Percentiles rank a stretch among this genome's conserved stretches.
These are phyloP conservation scores for Cataglyphis livida DNA, from an alignment of 2,888 invertebrate species.

Conservation along the genomic window DNA sequence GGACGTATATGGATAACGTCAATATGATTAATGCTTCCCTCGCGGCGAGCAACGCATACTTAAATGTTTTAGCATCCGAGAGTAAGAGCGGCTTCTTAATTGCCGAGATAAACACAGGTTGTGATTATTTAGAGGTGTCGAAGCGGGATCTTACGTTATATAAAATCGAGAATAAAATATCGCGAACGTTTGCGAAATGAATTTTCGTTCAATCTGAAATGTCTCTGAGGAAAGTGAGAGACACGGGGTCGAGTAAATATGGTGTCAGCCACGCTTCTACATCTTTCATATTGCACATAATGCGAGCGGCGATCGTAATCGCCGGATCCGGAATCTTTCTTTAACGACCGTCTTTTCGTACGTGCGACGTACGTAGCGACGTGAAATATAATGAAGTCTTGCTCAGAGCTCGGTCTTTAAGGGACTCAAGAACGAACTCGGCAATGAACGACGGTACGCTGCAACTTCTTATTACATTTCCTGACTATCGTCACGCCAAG, in stretches of 20 bases:
- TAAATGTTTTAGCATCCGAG: background rate
- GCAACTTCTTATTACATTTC: constrained; percentile 62
- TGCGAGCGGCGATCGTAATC: constrained; percentile 23
- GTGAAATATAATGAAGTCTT: constrained; percentile 33
- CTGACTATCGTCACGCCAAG: constrained; percentile 61
- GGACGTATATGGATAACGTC: constrained; percentile 23
- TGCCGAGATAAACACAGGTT: constrained; percentile 25
- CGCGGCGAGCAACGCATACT: constrained; percentile 25
- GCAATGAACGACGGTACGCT: constrained; percentile 58
- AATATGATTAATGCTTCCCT: constrained; percentile 40
- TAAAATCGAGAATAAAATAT: background rate
- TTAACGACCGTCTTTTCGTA: constrained; percentile 54
- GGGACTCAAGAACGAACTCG: constrained; percentile 43
- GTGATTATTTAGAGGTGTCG: constrained; percentile 30
- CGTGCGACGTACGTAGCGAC: constrained; percentile 40
- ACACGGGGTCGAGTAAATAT: background rate
- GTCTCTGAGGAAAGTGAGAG: background rate
- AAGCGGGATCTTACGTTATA: background rate
- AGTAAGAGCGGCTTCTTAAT: constrained; percentile 15
- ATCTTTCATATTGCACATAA: constrained; percentile 26
- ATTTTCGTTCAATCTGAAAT: background rate
- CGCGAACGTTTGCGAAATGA: background rate
- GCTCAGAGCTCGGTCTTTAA: constrained; percentile 64
- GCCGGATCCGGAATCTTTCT: constrained; percentile 52
- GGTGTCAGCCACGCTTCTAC: constrained; percentile 36